These are phyloP conservation scores for Copidosoma aretas DNA, from an alignment of 2,888 invertebrate genomes.

Conservation along the genomic window DNA sequence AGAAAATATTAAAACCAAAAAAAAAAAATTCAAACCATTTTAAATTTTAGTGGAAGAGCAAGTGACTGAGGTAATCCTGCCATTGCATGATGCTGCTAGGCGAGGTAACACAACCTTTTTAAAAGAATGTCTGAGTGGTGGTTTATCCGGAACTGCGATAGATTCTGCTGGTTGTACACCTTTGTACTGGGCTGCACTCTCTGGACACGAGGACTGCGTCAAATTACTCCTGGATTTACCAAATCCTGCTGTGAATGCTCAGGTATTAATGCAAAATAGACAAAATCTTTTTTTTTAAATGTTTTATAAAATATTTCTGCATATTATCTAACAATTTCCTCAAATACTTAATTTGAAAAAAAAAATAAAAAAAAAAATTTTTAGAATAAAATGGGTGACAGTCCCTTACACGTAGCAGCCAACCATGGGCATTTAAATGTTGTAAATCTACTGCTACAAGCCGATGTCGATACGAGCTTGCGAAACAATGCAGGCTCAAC, in stretches of 20 bases:
- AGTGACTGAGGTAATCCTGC: conserved; percentile 67
- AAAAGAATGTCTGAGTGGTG: conserved; percentile 67
- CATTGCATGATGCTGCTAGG: conserved; percentile 72
- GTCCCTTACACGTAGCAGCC: conserved; percentile 70
- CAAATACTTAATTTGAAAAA: neutral
- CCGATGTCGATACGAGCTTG: conserved; percentile 64
- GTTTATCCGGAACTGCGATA: conserved; percentile 70
- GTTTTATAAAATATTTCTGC: too few relatives aligned
- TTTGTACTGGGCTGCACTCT: conserved; percentile 71
- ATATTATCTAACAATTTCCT: neutral
- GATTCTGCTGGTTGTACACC: conserved; percentile 73
- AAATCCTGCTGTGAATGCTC: conserved; percentile 59
- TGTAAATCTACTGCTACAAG: conserved; percentile 65
- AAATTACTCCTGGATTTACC: conserved; percentile 63
- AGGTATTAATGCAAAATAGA: conserved; percentile 48
- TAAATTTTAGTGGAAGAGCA: conserved; percentile 65
- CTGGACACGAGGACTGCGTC: conserved; percentile 68
- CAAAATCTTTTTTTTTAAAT: too few relatives aligned
- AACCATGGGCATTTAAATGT: conserved; percentile 68
- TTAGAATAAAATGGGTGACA: conserved; percentile 73
- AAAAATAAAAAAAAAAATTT: conserved; percentile 9
- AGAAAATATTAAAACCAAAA: neutral
- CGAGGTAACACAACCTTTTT: conserved; percentile 70
- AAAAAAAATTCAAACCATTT: conserved; percentile 1
- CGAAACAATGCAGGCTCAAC: conserved; percentile 66